Evolutionary conservation across 2,113 vertebrate genomes (phyloP), one percentile per base, ranked within the genome.

Genomic region (Podiceps cristatus): DNA sequence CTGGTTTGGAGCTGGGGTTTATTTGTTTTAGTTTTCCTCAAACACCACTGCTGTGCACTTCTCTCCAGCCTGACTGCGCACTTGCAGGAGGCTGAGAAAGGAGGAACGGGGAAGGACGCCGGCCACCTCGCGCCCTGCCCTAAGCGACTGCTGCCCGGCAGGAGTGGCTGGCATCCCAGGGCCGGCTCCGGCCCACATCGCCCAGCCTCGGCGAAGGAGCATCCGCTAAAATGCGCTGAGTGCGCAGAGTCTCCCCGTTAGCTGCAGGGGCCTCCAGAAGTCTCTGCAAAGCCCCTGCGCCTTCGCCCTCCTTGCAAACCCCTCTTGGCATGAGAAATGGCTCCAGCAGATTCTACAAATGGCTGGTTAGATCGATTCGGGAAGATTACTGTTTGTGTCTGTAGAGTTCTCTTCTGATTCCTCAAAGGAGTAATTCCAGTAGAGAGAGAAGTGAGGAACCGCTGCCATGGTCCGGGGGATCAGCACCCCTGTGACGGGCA

Each of bases 151-250:
- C 81, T 29, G 37, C 47, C 9, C 4, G 68, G 40, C 45, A 7
- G 44, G 31, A n/a, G 23, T 29, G 6, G 31, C 29, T 1, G 15
- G 31, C 47, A 23, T 7, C 27, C 0, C 40, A 1, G 2, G 42
- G n/a, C 45, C 18, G 3, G 44, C n/a, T 11, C 10, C 75, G 13
- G 58, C 0, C 3, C 24, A 2, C 7, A 0, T 2, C 4, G 3
- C 58, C 31, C 9, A 3, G 6, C 5, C 4, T 5, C 4, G 3
- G 23, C 16, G n/a, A 15, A 19, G 44, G 33, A 35, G 27, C 63
- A 10, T 9, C 45, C 7, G 24, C 62, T n/a, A 3, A 8, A 18
- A 4, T 1, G 1, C 2, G 2, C 40, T 2, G 4, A 24, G 16
- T 5, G n/a, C 23, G 33, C 10, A 5, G 72, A n/a, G 29, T 3